Evolutionary conservation across 2,113 vertebrate genomes (phyloP).

Genomic region (Toxotes jaculatrix): DNA sequence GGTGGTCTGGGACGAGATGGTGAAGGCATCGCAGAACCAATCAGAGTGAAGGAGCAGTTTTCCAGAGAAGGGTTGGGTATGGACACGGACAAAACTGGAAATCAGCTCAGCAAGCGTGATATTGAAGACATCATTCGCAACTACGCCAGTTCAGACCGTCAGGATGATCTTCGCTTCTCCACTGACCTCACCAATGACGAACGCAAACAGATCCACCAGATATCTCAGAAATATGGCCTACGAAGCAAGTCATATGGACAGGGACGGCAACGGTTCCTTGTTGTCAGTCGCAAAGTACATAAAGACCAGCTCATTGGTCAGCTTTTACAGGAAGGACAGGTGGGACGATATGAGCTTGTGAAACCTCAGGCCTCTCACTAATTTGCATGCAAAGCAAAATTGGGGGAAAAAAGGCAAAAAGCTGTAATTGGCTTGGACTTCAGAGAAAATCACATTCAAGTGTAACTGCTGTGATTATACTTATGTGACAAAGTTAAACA

Average conservation of each 20-base stretch:
- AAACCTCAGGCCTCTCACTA: slow-evolving; percentile 90
- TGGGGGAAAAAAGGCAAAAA: background rate
- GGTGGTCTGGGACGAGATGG: slow-evolving; percentile 94
- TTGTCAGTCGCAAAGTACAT: slow-evolving; percentile 94
- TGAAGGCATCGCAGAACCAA: slow-evolving; percentile 95
- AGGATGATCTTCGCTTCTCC: slow-evolving; percentile 96
- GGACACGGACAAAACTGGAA: slow-evolving; percentile 86
- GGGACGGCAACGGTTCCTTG: slow-evolving; percentile 90
- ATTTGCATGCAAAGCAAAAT: slow-evolving; percentile 64
- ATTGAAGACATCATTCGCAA: slow-evolving; percentile 95
- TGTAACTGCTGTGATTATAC: slow-evolving; percentile 41
- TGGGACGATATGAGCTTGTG: slow-evolving; percentile 94
- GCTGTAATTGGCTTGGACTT: slow-evolving; percentile 37
- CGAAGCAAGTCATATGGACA: slow-evolving; percentile 96
- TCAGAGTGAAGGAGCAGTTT: slow-evolving; percentile 95
- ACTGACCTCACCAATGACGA: slow-evolving; percentile 95
- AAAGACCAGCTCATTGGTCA: slow-evolving; percentile 94
- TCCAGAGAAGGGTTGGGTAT: slow-evolving; percentile 94
- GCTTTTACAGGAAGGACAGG: slow-evolving; percentile 95
- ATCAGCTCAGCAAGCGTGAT: slow-evolving; percentile 92
- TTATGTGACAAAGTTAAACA: slow-evolving; percentile 53
- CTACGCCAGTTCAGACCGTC: slow-evolving; percentile 92
- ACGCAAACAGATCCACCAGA: slow-evolving; percentile 95
- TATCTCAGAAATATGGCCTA: slow-evolving; percentile 93
- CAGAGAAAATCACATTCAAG: slow-evolving; percentile 53